Evolutionary conservation across 1,140 invertebrate genomes (phyloP), one percentile per base, ranked within the genome.

Genomic region (Bombus soroeensis): DNA sequence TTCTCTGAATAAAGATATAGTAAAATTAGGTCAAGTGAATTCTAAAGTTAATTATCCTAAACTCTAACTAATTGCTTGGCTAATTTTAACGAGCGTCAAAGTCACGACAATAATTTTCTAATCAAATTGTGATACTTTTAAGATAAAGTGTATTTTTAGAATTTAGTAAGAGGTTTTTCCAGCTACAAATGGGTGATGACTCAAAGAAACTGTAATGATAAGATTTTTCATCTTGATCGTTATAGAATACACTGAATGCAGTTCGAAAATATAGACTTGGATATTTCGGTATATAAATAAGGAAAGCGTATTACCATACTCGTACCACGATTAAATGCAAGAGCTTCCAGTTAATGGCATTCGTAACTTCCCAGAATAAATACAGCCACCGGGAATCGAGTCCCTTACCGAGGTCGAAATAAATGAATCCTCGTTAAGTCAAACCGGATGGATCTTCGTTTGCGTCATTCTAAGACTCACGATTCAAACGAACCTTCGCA

Each of bases 361-460:
- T 90, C 72, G 85, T 81, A 73, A 86, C 77, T 85, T 74, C 47
- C 18, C 32, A 77, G 89, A 92, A 94, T 94, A 94, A 94, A 94
- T 94, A 93, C 90, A 92, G 91, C 92, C 90, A 92, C 83, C 62
- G 90, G 92, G 94, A 92, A 94, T 93, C 93, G 74, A 93, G 92
- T 91, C 94, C 93, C 93, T 75, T 71, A 76, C 76, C 91, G 92
- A 89, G 90, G 88, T 85, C 91, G 84, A 93, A 92, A 94, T 94
- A 94, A 94, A 94, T 94, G 93, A 92, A 92, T 92, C 91, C 93
- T 95, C 93, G 93, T 94, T 94, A 94, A 89, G 78, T 85, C 88
- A 76, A 90, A 73, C 88, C 72, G 81, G 88, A 89, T 89, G 88
- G 86, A 87, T 93, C 91, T 86, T 87, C 88, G 88, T 90, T 89